Percentiles rank a stretch among this genome's conserved stretches.
phyloP scores from a whole-genome alignment of 2,113 vertebrate genomes.

The Eonycteris spelaea region DNA sequence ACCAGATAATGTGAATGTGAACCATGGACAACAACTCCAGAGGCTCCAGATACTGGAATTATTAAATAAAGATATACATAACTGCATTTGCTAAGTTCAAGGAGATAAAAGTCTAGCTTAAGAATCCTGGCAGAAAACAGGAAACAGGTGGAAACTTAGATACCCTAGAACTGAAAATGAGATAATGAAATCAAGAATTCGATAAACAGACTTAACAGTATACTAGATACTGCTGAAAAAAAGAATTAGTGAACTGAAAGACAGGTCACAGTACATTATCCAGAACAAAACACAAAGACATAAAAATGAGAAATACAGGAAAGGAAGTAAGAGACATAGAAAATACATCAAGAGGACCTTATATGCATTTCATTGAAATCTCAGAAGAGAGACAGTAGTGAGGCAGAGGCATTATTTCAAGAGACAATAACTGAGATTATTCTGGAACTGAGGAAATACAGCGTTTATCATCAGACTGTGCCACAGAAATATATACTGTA shows the following conservation, averaged over 20 bases:
- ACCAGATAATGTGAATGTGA: not conserved
- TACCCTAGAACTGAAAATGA: not conserved
- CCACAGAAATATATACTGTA: not conserved
- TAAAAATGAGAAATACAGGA: not conserved
- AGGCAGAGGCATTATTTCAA: not conserved
- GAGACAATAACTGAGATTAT: not conserved
- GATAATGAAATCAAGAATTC: slow-evolving; percentile 25
- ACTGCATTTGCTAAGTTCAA: not conserved
- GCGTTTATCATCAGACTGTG: not conserved
- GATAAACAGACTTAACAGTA: not conserved
- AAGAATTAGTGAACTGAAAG: not conserved
- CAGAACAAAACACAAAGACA: not conserved
- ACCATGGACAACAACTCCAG: not conserved
- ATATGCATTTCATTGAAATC: not conserved
- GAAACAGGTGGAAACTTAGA: not conserved
- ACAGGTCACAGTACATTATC: not conserved
- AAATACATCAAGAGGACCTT: not conserved
- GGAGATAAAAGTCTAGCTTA: not conserved
- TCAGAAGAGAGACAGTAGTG: not conserved
- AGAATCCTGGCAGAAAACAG: not conserved
- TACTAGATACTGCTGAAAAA: not conserved
- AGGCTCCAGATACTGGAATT: not conserved
- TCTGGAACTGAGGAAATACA: not conserved
- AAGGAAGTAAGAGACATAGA: not conserved
- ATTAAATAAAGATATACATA: not conserved